Conservation (phyloP, 2,888 invertebrate species). For the Pseudococcus jackbeardsleyi region DNA sequence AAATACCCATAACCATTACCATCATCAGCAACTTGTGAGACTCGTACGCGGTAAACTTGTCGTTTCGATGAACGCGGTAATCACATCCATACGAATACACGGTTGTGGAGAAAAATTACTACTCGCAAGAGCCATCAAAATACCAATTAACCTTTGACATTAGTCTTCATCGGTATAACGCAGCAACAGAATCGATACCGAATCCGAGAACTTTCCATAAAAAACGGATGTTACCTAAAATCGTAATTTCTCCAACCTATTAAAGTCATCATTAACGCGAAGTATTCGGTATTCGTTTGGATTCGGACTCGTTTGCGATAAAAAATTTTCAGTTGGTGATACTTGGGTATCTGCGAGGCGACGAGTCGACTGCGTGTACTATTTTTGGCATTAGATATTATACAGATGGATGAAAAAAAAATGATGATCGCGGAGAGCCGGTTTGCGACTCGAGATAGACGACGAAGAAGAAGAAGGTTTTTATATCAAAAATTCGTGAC, state of each 20-base stretch:
- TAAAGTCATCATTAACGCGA: conserved; percentile 33
- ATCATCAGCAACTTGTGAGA: neutral
- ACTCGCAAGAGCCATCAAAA: conserved; percentile 35
- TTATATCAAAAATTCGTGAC: conserved; percentile 57
- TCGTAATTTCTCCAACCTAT: conserved; percentile 54
- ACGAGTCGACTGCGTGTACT: neutral
- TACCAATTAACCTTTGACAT: conserved; percentile 49
- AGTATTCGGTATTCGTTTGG: neutral
- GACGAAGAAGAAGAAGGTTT: neutral
- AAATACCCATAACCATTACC: neutral
- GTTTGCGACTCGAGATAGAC: neutral
- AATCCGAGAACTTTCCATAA: conserved; percentile 26
- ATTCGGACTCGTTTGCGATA: neutral
- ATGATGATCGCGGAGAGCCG: conserved; percentile 30
- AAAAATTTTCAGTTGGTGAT: neutral
- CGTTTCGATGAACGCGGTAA: conserved; percentile 7
- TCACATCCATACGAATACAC: neutral
- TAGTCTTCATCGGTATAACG: neutral
- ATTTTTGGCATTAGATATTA: conserved; percentile 12
- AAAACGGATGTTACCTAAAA: conserved; percentile 54
- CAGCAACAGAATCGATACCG: conserved; percentile 24
- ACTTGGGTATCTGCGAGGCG: neutral
- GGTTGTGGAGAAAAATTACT: neutral
- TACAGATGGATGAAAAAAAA: neutral
- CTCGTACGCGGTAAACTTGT: neutral